phyloP scores from a whole-genome alignment of 2,113 vertebrate genomes.

The Artemisiospiza belli region DNA sequence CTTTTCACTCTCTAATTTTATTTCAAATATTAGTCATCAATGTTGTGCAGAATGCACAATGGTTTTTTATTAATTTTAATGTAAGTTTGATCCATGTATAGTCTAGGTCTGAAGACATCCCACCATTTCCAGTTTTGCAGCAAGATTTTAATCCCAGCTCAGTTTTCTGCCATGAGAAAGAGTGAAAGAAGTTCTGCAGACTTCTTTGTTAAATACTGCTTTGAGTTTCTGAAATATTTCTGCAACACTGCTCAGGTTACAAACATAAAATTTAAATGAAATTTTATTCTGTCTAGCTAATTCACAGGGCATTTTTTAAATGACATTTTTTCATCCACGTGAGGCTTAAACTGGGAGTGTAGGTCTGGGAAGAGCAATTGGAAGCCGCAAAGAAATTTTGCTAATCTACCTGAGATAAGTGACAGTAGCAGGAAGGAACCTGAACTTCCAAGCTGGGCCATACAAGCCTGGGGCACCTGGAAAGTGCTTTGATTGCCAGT shows the following conservation, averaged over 20 bases:
- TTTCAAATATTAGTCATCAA: background rate
- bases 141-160: background rate
- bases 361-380: background rate
- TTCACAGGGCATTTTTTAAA: background rate
- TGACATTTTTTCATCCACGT: background rate
- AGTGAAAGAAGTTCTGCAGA: background rate
- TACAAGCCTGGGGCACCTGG: background rate
- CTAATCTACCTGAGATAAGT: background rate
- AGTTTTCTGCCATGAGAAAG: background rate
- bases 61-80: background rate
- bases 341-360: background rate
- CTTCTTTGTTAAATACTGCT: background rate
- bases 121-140: background rate
- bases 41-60: background rate
- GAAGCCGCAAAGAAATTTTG: background rate
- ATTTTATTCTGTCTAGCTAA: background rate
- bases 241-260: background rate
- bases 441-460: background rate
- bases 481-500: background rate
- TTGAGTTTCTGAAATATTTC: background rate
- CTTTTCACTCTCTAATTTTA: background rate
- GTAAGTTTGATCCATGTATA: background rate
- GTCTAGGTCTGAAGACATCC: background rate
- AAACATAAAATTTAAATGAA: background rate
- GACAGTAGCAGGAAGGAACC: background rate